Evolutionary conservation across 1,140 invertebrate genomes (phyloP).

Genomic region (Venustaconcha ellipsiformis): DNA sequence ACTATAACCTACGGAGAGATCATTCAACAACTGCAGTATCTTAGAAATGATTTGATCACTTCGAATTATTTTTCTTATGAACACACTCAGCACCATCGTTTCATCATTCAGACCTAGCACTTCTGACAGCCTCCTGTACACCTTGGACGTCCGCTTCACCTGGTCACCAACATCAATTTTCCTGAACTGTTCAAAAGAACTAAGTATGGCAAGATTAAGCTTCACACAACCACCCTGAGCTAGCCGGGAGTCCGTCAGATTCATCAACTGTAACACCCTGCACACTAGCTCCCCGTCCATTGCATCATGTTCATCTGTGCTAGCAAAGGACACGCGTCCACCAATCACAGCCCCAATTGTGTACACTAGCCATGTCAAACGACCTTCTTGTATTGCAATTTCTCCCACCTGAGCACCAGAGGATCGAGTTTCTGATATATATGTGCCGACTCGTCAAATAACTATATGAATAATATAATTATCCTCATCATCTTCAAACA

Average conservation of each 20-base stretch:
- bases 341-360: conserved; percentile 94
- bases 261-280: conserved; percentile 95
- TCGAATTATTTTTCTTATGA: conserved; percentile 97
- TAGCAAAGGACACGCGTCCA: conserved; percentile 92
- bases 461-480: no score
- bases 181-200: conserved; percentile 98
- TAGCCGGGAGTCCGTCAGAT: conserved; percentile 91
- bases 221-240: conserved; percentile 88
- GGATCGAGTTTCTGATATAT: no score
- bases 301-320: conserved; percentile 96
- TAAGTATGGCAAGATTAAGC: conserved; percentile 95
- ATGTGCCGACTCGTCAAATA: no score
- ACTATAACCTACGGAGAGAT: conserved; percentile 96
- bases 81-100: conserved; percentile 95
- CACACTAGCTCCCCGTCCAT: conserved; percentile 99
- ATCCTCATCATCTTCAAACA: no score
- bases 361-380: conserved; percentile 98
- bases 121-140: conserved; percentile 91
- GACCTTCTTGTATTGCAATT: no score
- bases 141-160: conserved; percentile 72
- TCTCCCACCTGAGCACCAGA: no score
- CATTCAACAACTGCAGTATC: conserved; percentile 92
- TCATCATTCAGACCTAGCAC: conserved; percentile 95
- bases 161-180: conserved; percentile 99
- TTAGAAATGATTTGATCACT: conserved; percentile 95